phyloP scores from a whole-genome alignment of 1,140 invertebrate genomes.

The Brachionus calyciflorus region DNA sequence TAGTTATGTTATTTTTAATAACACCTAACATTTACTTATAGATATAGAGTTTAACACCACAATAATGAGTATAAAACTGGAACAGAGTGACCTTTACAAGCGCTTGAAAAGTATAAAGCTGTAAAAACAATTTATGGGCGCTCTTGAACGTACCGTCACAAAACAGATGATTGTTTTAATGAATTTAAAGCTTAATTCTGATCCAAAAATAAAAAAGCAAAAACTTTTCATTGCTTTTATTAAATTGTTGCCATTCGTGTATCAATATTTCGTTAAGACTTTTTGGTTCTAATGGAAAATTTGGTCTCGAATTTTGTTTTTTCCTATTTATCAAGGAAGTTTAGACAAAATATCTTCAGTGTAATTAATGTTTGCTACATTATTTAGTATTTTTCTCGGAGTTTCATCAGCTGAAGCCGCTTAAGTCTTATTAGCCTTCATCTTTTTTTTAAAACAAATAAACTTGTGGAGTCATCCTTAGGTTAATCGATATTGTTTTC shows the following conservation, averaged over 20 bases:
- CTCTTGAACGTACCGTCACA: conserved; percentile 27
- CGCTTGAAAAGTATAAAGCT: conserved; percentile 21
- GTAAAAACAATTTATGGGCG: conserved; percentile 11
- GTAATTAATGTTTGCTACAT: not conserved
- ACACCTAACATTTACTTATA: conserved; percentile 5
- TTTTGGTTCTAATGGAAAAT: not conserved
- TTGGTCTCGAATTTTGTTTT: not conserved
- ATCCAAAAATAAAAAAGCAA: not conserved
- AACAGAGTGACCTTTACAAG: not conserved
- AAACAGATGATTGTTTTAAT: not conserved
- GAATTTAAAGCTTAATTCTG: not conserved
- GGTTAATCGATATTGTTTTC: too few species aligned
- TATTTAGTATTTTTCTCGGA: conserved; percentile 12
- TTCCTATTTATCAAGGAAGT: conserved; percentile 15
- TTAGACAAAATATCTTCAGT: not conserved
- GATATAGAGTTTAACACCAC: not conserved
- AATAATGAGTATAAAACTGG: not conserved
- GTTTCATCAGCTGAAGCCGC: not conserved
- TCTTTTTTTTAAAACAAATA: too few species aligned
- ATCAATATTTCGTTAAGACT: not conserved
- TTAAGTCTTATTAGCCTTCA: too few species aligned
- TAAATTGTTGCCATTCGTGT: not conserved
- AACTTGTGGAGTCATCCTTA: too few species aligned
- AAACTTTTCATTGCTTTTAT: not conserved
- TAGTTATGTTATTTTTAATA: not conserved